Evolutionary conservation across 1,140 invertebrate genomes (phyloP), one percentile per base, ranked within the genome.

Genomic region (Triops cancriformis): DNA sequence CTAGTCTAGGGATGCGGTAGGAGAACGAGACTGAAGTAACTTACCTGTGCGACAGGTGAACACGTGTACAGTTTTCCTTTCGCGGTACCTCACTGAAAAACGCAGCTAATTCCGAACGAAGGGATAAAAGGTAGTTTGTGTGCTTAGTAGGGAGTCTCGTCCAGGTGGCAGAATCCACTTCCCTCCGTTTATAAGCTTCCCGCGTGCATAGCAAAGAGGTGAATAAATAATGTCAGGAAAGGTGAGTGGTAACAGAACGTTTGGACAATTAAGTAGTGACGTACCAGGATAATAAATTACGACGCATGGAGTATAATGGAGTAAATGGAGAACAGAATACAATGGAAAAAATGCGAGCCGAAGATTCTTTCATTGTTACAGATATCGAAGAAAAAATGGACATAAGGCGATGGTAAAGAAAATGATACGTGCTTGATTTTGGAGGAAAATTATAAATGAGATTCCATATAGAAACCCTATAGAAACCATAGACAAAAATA

Each of bases 41-140:
- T 64, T 64, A 64, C 51, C 51, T 64, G 51, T 64, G 31, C 31
- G 51, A 64, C 51, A 64, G 51, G 51, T 64, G 51, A 64, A 18
- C 51, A 64, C 51, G 51, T 64, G 51, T 64, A 64, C 51, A 64
- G 51, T 64, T 64, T 64, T 64, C 51, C 18, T 18, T 64, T 64
- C 14, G 18, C 51, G 2, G 18, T 64, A 23, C n/a, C 23, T 10
- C 51, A 64, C 51, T 64, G 31, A 64, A 64, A n/a, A 23, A 18
- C 51, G 23, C 18, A n/a, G n/a, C 51, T 64, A 64, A 64, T 64
- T 12, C 23, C 31, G 23, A 64, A 64, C 23, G 51, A 64, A 23
- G 51, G 51, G 23, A 64, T 23, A 64, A 6, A 64, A 23, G 10
- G 51, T 6, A 23, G n/a, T 14, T 64, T 18, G 45, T 5, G 51